phyloP scores from a whole-genome alignment of 2,797 vertebrate species.

The Onychomys arenicola region DNA sequence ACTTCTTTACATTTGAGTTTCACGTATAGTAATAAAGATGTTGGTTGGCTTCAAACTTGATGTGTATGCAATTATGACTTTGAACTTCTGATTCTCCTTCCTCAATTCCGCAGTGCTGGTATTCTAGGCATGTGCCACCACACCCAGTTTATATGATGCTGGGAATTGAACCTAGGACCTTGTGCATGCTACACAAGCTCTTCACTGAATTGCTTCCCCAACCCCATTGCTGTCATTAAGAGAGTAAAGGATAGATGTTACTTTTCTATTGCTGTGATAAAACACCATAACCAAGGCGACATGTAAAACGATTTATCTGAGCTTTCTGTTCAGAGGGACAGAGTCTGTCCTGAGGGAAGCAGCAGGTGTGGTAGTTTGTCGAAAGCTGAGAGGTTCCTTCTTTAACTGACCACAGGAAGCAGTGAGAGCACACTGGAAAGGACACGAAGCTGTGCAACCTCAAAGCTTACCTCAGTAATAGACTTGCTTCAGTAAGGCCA shows the following conservation, averaged over 20 bases:
- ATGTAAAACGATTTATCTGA: background rate
- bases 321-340: background rate
- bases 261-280: background rate
- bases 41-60: background rate
- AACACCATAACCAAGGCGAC: background rate
- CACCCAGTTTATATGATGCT: background rate
- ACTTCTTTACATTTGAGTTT: background rate
- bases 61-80: background rate
- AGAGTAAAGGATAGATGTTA: background rate
- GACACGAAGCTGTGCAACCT: background rate
- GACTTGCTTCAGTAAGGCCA: background rate
- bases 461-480: background rate
- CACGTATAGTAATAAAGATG: background rate
- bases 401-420: background rate
- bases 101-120: background rate
- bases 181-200: background rate
- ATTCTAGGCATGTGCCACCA: background rate
- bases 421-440: background rate
- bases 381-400: background rate
- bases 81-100: background rate
- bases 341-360: background rate
- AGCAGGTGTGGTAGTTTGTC: background rate
- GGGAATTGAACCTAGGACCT: background rate
- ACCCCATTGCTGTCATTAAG: background rate
- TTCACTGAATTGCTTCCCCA: background rate